Percentiles rank a stretch among this genome's conserved stretches.
Evolutionary conservation across 1,140 invertebrate genomes (phyloP).

Genomic region (Meloidogyne exigua): DNA sequence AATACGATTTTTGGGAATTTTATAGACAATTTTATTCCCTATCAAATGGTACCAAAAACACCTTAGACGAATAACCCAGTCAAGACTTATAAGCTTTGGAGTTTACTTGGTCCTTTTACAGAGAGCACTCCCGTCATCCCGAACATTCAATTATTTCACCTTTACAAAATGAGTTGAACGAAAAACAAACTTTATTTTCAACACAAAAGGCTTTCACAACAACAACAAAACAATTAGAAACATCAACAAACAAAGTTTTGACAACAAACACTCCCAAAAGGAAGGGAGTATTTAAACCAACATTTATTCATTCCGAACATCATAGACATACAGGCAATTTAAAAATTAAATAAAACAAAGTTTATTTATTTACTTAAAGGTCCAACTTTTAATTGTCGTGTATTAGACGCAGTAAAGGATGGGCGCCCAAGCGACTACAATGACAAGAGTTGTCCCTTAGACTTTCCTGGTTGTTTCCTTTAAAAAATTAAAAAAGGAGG

Average conservation of each 20-base stretch:
- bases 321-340: not conserved
- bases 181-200: not conserved
- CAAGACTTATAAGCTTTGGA: not conserved
- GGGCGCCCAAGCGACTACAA: constrained; percentile 33
- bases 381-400: constrained; percentile 52
- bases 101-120: not conserved
- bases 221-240: not conserved
- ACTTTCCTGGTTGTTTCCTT: constrained; percentile 39
- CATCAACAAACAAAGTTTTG: not conserved
- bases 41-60: not conserved
- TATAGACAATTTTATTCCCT: not conserved
- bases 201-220: not conserved
- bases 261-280: not conserved
- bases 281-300: not conserved
- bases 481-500: constrained; percentile 22
- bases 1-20: not conserved
- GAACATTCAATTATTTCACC: not conserved
- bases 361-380: constrained; percentile 22
- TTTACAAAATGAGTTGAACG: not conserved
- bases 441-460: constrained; percentile 41
- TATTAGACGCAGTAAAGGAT: constrained; percentile 45
- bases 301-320: not conserved
- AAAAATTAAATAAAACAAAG: not conserved
- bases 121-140: not conserved
- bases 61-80: not conserved